Base-by-base conservation (phyloP, 2,888 invertebrate genomes). In the Melanargia galathea region DNA sequence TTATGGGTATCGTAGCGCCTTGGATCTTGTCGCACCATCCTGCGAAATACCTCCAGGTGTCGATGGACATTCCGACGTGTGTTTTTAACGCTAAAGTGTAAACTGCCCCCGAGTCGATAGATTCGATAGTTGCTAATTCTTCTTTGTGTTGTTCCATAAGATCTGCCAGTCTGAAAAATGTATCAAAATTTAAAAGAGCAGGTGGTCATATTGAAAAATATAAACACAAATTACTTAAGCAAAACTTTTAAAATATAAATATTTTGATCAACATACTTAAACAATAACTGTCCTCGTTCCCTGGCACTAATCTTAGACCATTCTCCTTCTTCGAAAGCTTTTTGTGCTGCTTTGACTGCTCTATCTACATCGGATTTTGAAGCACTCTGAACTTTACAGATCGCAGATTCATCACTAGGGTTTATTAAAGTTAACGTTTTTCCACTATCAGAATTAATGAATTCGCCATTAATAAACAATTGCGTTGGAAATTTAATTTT, bases 21-120 rank as follows among this genome's bases (percentile, higher is more conserved):
- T 97, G 96, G 62, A 98, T 98, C 85, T 99, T 99, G 86, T 99
- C 99, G 77, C 97, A 95, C 97, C 98, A 98, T 3, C 98, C 98
- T 3, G 98, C 98, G 85, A 97, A 99, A 84, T 99, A 99, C 43
- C 97, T 92, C 97, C 98, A 98, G 0, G 97, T 97, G 79, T 98
- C 98, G 57, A 99, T 97, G 16, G 98, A 98, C 99, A 99, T 99
- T 61, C 99, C 99, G 5, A 99, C 93, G 86, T 99, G 99, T 0
- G 99, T 99, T 83, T 99, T 99, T 16, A 99, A 83, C 0, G 99
- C 99, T 52, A 99, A 88, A 0, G 99, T 99, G 87, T 99, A 99
- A 0, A 99, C 99, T 0, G 99, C 99, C 0, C 99, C 99, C 0
- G 98, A 97, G 85, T 99, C 99, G 1, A 98, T 92, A 0, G 96